Evolutionary conservation across 2,797 vertebrate species (phyloP).

Genomic region (Anabacerthia variegaticeps): DNA sequence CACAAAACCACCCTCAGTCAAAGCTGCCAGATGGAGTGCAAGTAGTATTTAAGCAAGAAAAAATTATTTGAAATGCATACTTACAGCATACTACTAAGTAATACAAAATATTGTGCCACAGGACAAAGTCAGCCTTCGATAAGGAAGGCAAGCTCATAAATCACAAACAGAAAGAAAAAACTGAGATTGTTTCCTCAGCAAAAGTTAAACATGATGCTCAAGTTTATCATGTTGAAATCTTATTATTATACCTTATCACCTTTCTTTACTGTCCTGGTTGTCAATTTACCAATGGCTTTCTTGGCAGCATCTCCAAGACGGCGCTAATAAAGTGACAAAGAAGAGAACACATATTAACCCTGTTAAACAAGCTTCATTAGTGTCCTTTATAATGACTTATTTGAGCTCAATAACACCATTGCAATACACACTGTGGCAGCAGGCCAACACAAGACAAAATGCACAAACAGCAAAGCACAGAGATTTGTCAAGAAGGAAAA

Average conservation of each 20-base stretch:
- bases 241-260: slow-evolving; percentile 91
- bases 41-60: neutral
- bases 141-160: neutral
- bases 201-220: neutral
- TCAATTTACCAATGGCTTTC: slow-evolving; percentile 95
- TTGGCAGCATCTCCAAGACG: slow-evolving; percentile 95
- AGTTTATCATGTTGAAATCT: neutral
- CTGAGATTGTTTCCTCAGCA: neutral
- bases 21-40: neutral
- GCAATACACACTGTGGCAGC: neutral
- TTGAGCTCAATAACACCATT: neutral
- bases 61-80: neutral
- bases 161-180: neutral
- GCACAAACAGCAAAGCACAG: neutral
- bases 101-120: neutral
- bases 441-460: neutral
- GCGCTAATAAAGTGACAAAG: slow-evolving; percentile 81
- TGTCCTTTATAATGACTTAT: slow-evolving; percentile 36
- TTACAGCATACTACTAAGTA: neutral
- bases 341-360: slow-evolving; percentile 57
- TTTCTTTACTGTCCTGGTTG: slow-evolving; percentile 94
- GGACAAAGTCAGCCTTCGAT: neutral
- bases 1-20: neutral
- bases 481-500: neutral
- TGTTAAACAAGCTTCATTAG: slow-evolving; percentile 19